These are phyloP conservation scores for Andrena bicolor DNA, from an alignment of 2,888 invertebrate species.

Conservation along the genomic window DNA sequence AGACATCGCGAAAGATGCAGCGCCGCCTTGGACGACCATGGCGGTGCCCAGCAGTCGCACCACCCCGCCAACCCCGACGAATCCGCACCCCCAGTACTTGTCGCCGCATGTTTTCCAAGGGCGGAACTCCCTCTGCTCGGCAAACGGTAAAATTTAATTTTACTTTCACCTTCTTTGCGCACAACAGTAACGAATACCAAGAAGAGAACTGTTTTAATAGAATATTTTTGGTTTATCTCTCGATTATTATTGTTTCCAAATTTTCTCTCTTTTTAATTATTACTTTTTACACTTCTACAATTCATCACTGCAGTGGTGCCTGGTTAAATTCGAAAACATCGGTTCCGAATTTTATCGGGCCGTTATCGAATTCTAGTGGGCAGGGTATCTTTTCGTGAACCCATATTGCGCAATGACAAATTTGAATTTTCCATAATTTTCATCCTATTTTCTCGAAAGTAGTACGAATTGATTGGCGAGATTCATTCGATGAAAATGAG, in stretches of 20 bases:
- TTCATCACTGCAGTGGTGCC: too few relatives aligned
- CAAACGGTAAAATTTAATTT: constrained; percentile 83
- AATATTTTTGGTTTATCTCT: neutral
- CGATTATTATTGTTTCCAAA: neutral
- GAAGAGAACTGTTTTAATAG: neutral
- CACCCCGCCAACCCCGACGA: constrained; percentile 78
- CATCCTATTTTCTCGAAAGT: too few relatives aligned
- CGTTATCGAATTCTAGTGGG: too few relatives aligned
- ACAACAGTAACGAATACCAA: neutral
- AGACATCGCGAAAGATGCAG: constrained; percentile 65
- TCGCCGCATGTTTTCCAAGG: constrained; percentile 85
- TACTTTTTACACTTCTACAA: neutral
- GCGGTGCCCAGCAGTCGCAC: constrained; percentile 73
- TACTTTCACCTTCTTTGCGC: neutral
- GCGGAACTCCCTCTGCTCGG: constrained; percentile 85
- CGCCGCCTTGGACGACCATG: constrained; percentile 75
- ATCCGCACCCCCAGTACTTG: constrained; percentile 80
- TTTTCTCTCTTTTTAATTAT: neutral
- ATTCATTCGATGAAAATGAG: too few relatives aligned
- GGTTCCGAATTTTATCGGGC: too few relatives aligned
- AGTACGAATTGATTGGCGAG: too few relatives aligned
- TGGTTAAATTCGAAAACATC: too few relatives aligned
- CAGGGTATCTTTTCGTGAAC: too few relatives aligned
- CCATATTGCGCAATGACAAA: too few relatives aligned
- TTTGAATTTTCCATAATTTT: too few relatives aligned